Evolutionary conservation across 2,888 invertebrate genomes (phyloP), one percentile per base, ranked within the genome.

Genomic region (Meta bourneti): DNA sequence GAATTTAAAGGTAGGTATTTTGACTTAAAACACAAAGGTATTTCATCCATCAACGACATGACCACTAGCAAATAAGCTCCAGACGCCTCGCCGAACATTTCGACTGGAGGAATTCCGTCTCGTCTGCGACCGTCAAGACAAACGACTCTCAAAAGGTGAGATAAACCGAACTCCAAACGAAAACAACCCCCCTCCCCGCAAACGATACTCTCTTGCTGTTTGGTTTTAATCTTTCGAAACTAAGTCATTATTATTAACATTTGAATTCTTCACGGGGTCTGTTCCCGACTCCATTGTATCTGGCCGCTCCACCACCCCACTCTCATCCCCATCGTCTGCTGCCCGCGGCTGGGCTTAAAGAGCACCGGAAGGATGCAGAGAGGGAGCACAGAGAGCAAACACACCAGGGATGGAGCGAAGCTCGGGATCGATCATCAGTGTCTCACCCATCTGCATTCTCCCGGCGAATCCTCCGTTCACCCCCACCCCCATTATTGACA

Each of bases 371-470:
- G 75, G 80, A 88, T 61, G 81, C n/a, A 79, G 51, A 69, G 70
- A 70, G 79, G 81, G 82, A 89, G 89, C 81, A 77, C 20, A 54
- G 61, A 48, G 49, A 77, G 77, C 61, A 61, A 49, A 69, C 19
- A 52, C 49, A n/a, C n/a, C 69, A 61, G 71, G 54, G 69, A 54
- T 48, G 61, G 52, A 51, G 34, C 75, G 71, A 77, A 61, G 11
- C n/a, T 20, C 77, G 80, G 80, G 90, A 90, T 90, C 90, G 90
- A 90, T 90, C 82, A 84, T 83, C 61, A 51, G 78, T 84, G 80
- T 90, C 84, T 84, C 80, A n/a, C 90, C 79, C 84, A 84, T 90
- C 90, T 85, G 84, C 81, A 81, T 82, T 51, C 89, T 77, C 71
- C 82, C 77, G 70, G 72, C 84, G 72, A 72, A 70, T n/a, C 83